Evolutionary conservation across 2,113 vertebrate species (phyloP).

Genomic region (Oceanodroma tethys): DNA sequence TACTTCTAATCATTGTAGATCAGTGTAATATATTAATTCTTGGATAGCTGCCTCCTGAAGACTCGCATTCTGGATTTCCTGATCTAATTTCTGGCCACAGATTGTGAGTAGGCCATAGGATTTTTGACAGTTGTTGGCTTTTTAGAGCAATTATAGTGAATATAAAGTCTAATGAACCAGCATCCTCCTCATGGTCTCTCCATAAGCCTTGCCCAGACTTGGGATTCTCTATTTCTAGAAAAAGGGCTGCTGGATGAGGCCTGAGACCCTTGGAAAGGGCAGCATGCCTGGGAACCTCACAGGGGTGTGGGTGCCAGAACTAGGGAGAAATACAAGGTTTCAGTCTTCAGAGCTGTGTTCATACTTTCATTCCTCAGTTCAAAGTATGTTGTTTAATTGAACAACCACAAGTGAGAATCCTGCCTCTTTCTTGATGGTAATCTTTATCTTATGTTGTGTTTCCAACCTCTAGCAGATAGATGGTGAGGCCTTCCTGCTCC

Average conservation of each 20-base stretch:
- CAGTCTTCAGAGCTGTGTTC: background rate
- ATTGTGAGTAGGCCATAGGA: background rate
- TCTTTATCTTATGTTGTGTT: background rate
- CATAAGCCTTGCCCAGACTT: background rate
- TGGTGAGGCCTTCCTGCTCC: conserved; percentile 90
- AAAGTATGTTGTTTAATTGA: background rate
- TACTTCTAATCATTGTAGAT: background rate
- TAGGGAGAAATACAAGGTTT: background rate
- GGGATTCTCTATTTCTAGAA: background rate
- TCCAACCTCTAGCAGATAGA: conserved; percentile 83
- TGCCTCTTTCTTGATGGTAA: background rate
- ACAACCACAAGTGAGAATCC: background rate
- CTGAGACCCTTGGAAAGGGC: background rate
- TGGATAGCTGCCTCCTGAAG: background rate
- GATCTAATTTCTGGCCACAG: background rate
- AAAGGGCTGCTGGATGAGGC: background rate
- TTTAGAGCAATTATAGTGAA: background rate
- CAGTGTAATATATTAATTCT: background rate
- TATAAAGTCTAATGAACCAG: background rate
- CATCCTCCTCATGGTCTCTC: background rate
- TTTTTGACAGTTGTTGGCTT: background rate
- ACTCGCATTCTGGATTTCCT: background rate
- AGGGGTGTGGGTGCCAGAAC: background rate
- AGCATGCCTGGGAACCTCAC: background rate
- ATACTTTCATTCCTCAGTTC: background rate